Percentiles rank a stretch among this genome's conserved stretches.
Conservation (phyloP, 1,140 invertebrate species). For the Sycophila sp. region DNA sequence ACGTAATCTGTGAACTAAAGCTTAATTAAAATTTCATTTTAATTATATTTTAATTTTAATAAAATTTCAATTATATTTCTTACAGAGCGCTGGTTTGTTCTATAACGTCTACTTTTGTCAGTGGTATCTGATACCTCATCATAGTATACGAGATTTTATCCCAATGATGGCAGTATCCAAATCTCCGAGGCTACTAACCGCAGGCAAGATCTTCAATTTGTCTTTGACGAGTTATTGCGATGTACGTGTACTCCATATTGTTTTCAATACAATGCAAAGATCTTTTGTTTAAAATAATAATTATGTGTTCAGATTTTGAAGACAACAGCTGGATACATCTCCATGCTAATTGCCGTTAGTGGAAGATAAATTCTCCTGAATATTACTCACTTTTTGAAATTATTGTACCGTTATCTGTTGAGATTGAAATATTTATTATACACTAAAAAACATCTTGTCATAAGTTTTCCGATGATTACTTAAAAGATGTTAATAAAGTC, state of each 20-base stretch:
- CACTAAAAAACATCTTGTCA: too few species aligned
- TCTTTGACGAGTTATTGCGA: neutral
- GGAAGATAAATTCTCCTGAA: neutral
- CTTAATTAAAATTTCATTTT: neutral
- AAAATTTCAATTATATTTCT: neutral
- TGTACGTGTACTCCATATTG: neutral
- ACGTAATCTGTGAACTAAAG: neutral
- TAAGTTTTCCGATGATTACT: too few species aligned
- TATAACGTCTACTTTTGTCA: neutral
- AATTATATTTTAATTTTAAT: neutral
- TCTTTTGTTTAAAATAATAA: neutral
- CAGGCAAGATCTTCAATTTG: conserved; percentile 2
- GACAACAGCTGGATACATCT: neutral
- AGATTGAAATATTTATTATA: too few species aligned
- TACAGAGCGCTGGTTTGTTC: neutral
- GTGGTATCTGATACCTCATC: neutral
- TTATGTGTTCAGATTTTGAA: neutral
- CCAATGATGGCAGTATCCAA: neutral
- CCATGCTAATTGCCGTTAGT: neutral
- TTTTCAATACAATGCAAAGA: neutral
- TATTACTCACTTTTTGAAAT: too few species aligned
- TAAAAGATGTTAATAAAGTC: too few species aligned
- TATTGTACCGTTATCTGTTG: too few species aligned
- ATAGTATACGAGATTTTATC: neutral
- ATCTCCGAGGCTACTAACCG: neutral